phyloP scores from a whole-genome alignment of 1,140 invertebrate species.

The Phortica variegata region DNA sequence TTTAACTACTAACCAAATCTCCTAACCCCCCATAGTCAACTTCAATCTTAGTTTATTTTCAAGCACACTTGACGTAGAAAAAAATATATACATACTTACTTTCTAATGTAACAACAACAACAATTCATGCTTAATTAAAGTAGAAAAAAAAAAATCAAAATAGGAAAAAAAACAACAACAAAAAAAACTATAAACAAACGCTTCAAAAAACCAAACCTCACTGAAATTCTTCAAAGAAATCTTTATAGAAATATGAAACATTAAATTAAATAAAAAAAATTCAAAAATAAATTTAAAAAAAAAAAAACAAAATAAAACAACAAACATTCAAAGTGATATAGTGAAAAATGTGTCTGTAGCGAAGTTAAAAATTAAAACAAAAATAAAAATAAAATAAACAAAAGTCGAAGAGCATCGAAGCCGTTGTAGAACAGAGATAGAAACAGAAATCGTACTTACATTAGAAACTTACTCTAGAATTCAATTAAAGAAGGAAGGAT shows the following conservation, averaged over 20 bases:
- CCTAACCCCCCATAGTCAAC: neutral
- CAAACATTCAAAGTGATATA: constrained; percentile 47
- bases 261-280: constrained; percentile 10
- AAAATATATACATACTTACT: neutral
- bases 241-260: too few relatives aligned
- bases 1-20: neutral
- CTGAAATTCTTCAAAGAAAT: constrained; percentile 56
- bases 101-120: constrained; percentile 25
- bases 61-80: neutral
- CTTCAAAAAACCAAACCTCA: constrained; percentile 45
- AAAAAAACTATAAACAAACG: constrained; percentile 24
- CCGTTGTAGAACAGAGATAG: too few relatives aligned
- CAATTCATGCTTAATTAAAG: constrained; percentile 29
- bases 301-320: constrained; percentile 9
- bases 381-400: constrained; percentile 7
- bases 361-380: constrained; percentile 38
- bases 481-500: constrained; percentile 2
- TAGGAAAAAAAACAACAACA: neutral
- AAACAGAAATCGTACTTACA: too few relatives aligned
- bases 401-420: too few relatives aligned
- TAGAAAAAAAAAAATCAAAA: constrained; percentile 22
- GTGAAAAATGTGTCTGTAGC: constrained; percentile 50
- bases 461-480: constrained; percentile 6
- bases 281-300: too few relatives aligned
- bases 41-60: neutral